Base-by-base conservation (phyloP, 2,797 vertebrate species). In the Schizopygopsis malacanthus region DNA sequence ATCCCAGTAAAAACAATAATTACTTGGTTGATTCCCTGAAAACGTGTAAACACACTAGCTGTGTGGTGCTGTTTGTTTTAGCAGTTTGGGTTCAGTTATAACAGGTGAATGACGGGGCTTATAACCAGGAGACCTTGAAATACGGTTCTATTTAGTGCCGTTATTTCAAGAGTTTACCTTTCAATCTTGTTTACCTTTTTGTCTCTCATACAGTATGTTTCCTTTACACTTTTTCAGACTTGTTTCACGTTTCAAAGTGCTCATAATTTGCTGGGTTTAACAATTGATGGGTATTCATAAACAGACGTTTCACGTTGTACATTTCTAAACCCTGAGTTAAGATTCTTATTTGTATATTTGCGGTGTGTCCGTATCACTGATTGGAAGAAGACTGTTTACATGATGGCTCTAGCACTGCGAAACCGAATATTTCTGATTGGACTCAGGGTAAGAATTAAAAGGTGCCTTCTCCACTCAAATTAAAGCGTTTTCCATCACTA, bases 1-100 rank as follows among this genome's bases (percentile, higher is more conserved):
- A 61, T 83, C 18, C 50, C 67, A 71, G 22, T 56, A 73, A 43
- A 82, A 45, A 61, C 50, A 25, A 8, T 70, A 52, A 28, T 41
- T 28, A 20, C 18, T 20, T 59, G 8, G 76, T 25, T 63, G n/a
- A 43, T 61, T 45, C 4, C 56, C 1, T 59, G 0, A 4, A 78
- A 78, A 41, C 0, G n/a, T 73, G 43, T 73, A 25, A 73, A 25
- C n/a, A 73, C 12, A 4, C 10, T 43, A 69, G 33, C 65, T 67
- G 59, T 63, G 25, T 28, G 59, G n/a, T 28, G 59, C 59, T 63
- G 59, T 28, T 63, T 63, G 59, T 63, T 63, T 63, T 63, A 63
- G 25, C 25, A 15, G n/a, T 63, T 28, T 28, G 25, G 25, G 25
- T 12, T 12, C 61, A 7, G 61, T 63, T 52, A 52, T n/a, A 61